A percentile compares a stretch with the other conserved stretches of the same genome.
phyloP scores from a whole-genome alignment of 2,113 vertebrate genomes.

The Thermophis baileyi region DNA sequence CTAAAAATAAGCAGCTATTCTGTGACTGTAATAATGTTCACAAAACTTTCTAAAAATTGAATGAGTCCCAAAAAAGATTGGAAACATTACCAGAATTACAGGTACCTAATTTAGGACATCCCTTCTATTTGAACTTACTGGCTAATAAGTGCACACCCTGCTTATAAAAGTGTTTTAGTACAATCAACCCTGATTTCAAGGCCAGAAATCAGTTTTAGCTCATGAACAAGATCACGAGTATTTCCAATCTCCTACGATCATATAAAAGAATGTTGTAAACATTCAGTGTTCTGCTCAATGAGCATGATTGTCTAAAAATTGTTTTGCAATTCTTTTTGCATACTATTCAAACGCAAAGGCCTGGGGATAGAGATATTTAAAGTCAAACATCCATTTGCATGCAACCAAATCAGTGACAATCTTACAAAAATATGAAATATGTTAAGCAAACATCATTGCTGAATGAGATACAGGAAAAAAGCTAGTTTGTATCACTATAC shows the following conservation, averaged over 20 bases:
- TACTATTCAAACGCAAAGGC: background rate
- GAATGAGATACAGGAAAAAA: background rate
- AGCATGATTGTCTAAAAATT: background rate
- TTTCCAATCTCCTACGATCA: background rate
- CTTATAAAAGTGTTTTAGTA: background rate
- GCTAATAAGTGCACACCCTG: background rate
- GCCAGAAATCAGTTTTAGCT: background rate
- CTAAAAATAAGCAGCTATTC: background rate
- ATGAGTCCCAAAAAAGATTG: background rate
- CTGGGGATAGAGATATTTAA: background rate
- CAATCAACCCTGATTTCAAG: background rate
- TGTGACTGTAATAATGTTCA: background rate
- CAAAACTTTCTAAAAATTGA: background rate
- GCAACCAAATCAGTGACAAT: background rate
- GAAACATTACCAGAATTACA: background rate
- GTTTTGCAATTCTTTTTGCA: background rate
- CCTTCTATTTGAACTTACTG: background rate
- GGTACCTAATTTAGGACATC: background rate
- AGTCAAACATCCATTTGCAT: background rate
- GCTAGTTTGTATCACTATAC: background rate
- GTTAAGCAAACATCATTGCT: background rate
- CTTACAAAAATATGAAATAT: background rate
- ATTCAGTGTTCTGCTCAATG: background rate
- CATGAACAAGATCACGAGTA: background rate
- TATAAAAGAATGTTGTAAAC: background rate